Base-by-base conservation (phyloP, 2,888 invertebrate species). In the Tachina lurida region DNA sequence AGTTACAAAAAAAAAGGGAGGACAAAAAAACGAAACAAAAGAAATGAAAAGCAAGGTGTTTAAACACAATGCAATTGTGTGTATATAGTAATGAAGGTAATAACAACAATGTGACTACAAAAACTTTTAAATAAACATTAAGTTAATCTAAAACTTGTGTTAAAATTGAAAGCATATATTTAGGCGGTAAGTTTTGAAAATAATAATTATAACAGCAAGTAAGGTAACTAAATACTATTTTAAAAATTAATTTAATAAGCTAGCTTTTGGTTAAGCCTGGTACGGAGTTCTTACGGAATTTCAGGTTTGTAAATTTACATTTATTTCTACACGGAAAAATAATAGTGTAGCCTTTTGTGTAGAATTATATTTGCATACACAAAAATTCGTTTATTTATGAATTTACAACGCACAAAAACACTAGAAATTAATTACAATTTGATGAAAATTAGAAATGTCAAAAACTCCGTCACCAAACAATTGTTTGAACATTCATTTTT, bases 1-100 rank as follows among this genome's bases (percentile, higher is more conserved):
- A 74, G 39, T 54, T 22, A 47, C 39, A 60, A 58, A 39, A 10
- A 73, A 73, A 71, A 45, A 54, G 45, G 12, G 12, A 52, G 43
- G n/a, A n/a, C n/a, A 54, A 70, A 15, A 65, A 62, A 56, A 47
- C n/a, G 22, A 56, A 73, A 0, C 1, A 17, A 49, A 49, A 67
- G 22, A 71, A 47, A 47, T 9, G 10, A 70, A 49, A 58, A 49
- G 10, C 41, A 79, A 79, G 60, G 73, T 68, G 74, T 12, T n/a
- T 75, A 65, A 73, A 71, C 43, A 62, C 78, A 56, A 54, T 45
- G 39, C 41, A 60, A 47, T 65, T 73, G 52, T 63, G 39, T 17
- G 17, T 62, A 13, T 10, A 74, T 47, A 77, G 19, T 67, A 17
- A 65, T 70, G 19, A 58, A 19, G 56, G 19, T 74, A 68, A 79